A percentile compares a stretch with the other conserved stretches of the same genome.
Evolutionary conservation across 2,888 invertebrate species (phyloP).

Genomic region (Euplexia lucipara): DNA sequence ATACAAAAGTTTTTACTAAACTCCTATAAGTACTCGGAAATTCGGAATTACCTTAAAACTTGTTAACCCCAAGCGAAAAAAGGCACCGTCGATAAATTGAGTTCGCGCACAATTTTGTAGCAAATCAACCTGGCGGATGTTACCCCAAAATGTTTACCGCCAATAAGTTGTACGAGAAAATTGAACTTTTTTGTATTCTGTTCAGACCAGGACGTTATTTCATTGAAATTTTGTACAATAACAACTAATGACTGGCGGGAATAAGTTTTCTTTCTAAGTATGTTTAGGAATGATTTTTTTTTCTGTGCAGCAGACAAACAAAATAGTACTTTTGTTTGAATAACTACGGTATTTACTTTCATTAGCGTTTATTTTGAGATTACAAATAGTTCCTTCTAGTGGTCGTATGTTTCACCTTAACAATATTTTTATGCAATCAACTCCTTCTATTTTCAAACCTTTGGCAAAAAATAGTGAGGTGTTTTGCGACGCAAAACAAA

Average conservation of each 20-base stretch:
- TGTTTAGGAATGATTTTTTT: too few species aligned
- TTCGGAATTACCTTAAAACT: conserved; percentile 35
- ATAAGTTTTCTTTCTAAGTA: neutral
- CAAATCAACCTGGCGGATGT: conserved; percentile 45
- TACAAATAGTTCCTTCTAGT: too few species aligned
- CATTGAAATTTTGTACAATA: neutral
- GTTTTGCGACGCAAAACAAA: too few species aligned
- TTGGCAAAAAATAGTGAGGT: too few species aligned
- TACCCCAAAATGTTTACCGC: conserved; percentile 35
- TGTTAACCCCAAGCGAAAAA: conserved; percentile 34
- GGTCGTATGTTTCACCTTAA: too few species aligned
- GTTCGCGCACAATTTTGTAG: conserved; percentile 51
- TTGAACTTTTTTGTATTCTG: conserved; percentile 17
- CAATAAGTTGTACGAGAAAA: conserved; percentile 31
- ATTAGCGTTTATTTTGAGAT: too few species aligned
- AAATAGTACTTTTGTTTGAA: too few species aligned
- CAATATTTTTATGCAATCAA: too few species aligned
- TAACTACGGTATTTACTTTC: too few species aligned
- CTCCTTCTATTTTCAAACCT: too few species aligned
- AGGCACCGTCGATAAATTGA: conserved; percentile 44
- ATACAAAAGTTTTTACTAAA: conserved; percentile 14
- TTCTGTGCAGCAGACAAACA: too few species aligned
- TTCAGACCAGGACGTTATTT: neutral
- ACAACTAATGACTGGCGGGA: neutral
- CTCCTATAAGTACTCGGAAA: conserved; percentile 14